These are phyloP conservation scores for Chaetodon trifascialis DNA, from an alignment of 2,113 vertebrate genomes.

Conservation along the genomic window DNA sequence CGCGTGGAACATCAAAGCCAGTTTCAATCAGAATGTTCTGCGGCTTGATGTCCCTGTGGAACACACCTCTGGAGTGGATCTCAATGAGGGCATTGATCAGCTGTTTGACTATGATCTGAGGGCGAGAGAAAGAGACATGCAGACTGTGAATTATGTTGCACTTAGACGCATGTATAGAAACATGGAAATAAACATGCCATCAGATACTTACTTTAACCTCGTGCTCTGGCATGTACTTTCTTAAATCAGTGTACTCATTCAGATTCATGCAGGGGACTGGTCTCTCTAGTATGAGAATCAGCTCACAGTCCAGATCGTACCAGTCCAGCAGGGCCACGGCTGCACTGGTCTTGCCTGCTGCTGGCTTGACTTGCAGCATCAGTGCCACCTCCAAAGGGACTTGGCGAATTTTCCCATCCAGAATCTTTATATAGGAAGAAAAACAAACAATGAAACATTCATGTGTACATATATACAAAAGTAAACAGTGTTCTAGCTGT, in stretches of 20 bases:
- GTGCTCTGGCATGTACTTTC: background rate
- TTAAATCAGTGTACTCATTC: background rate
- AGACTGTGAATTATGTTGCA: background rate
- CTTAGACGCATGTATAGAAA: background rate
- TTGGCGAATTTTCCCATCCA: background rate
- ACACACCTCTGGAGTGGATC: conserved; percentile 8
- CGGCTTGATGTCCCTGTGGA: conserved; percentile 23
- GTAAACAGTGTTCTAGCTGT: too few species aligned
- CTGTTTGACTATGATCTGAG: background rate
- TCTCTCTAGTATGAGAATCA: conserved; percentile 4
- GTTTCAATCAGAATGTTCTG: background rate
- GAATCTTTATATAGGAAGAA: too few species aligned
- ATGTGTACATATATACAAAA: too few species aligned
- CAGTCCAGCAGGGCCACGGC: background rate
- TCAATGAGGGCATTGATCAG: background rate
- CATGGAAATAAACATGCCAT: background rate
- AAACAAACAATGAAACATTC: too few species aligned
- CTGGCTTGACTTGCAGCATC: background rate
- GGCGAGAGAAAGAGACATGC: background rate
- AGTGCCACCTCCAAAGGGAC: background rate
- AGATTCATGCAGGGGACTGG: conserved; percentile 7
- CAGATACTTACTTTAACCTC: conserved; percentile 13
- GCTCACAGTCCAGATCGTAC: background rate
- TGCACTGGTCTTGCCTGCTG: background rate
- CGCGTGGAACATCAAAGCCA: background rate